phyloP scores from a whole-genome alignment of 2,888 invertebrate species.

The Keiferia lycopersicella region DNA sequence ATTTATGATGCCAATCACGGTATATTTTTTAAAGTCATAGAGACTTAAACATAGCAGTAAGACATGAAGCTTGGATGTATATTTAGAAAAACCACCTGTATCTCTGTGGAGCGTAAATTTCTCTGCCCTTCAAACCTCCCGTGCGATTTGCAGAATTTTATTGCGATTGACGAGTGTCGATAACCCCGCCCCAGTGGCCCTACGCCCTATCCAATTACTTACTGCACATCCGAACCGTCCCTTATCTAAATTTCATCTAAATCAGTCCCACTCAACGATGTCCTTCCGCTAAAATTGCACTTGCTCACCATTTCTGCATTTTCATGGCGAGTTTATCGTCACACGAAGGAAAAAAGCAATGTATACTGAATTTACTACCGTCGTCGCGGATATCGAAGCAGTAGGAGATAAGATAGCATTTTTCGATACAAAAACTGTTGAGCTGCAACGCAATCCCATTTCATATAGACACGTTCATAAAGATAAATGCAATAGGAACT shows the following conservation, averaged over 20 bases:
- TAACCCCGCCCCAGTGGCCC: conserved; percentile 47
- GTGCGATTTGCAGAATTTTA: conserved; percentile 67
- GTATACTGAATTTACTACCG: conserved; percentile 31
- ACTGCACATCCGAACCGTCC: conserved; percentile 54
- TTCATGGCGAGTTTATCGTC: conserved; percentile 21
- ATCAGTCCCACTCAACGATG: conserved; percentile 10
- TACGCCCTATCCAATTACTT: conserved; percentile 75
- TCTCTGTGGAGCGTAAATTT: background rate
- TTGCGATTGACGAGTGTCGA: conserved; percentile 71
- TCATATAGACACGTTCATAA: conserved; percentile 56
- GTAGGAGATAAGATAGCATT: conserved; percentile 28
- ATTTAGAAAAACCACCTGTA: background rate
- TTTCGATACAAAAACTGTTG: conserved; percentile 36
- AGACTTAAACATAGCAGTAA: background rate
- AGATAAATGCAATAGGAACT: conserved; percentile 49
- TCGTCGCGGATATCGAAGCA: conserved; percentile 17
- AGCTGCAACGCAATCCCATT: conserved; percentile 55
- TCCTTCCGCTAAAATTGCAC: background rate
- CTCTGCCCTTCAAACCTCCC: conserved; percentile 28
- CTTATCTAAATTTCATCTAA: conserved; percentile 75
- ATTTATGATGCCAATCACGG: no score
- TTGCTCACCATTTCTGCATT: conserved; percentile 5
- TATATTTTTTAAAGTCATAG: no score
- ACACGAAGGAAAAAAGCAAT: background rate
- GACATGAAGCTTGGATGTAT: background rate